A percentile compares a stretch with the other conserved stretches of the same genome.
These are phyloP conservation scores for Siphamia tubifer DNA, from an alignment of 2,113 vertebrate genomes.

Conservation along the genomic window DNA sequence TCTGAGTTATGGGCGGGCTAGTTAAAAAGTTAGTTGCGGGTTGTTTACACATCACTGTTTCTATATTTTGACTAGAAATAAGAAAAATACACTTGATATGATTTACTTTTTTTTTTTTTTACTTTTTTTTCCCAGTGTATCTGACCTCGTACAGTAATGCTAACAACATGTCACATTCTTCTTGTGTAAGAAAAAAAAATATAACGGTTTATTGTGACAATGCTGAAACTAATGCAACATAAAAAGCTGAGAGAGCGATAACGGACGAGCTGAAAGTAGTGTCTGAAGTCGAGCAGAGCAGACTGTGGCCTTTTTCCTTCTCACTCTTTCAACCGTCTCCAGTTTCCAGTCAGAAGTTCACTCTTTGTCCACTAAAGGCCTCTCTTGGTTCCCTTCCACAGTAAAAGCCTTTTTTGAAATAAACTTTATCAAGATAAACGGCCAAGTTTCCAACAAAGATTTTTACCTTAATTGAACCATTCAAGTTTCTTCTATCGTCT, in stretches of 20 bases:
- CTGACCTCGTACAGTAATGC: neutral
- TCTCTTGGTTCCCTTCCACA: conserved; percentile 10
- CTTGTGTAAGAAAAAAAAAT: conserved; percentile 1
- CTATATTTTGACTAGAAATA: too few species aligned
- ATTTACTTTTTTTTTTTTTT: neutral
- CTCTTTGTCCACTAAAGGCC: conserved; percentile 60
- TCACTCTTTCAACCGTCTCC: conserved; percentile 50
- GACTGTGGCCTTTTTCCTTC: conserved; percentile 38
- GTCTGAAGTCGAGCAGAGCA: neutral
- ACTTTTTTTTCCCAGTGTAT: neutral
- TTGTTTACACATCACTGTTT: too few species aligned
- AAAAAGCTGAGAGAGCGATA: neutral
- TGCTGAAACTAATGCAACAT: neutral
- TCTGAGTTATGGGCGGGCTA: too few species aligned
- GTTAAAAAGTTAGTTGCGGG: too few species aligned
- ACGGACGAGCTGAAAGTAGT: too few species aligned
- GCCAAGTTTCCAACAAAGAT: conserved; percentile 21
- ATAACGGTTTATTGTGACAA: neutral
- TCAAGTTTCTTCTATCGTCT: conserved; percentile 21
- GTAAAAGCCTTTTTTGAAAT: conserved; percentile 8
- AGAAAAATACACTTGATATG: too few species aligned
- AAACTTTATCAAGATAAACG: conserved; percentile 39
- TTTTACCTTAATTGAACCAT: conserved; percentile 37
- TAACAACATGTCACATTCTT: neutral
- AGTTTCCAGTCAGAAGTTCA: conserved; percentile 62